Evolutionary conservation across 2,888 invertebrate genomes (phyloP), one percentile per base, ranked within the genome.

Genomic region (Bhutanitis thaidina): DNA sequence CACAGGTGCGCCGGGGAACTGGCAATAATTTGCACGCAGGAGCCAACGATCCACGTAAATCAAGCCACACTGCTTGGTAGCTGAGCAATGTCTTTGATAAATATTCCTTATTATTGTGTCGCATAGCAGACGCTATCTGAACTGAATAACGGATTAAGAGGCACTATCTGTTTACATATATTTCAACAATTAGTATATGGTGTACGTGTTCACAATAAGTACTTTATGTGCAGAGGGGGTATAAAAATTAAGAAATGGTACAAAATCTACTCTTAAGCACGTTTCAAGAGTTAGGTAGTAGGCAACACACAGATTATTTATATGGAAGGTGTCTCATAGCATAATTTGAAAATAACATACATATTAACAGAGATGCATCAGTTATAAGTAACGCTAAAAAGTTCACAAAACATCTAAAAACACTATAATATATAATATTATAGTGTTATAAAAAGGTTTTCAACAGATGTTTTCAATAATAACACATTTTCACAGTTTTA

Each of bases 71-170:
- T 37, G 60, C 58, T 61, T 45, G 46, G 59, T 60, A 69, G 65
- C 66, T 70, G 63, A 73, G 75, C 68, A 71, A 71, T 68, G 71
- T 68, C 68, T 79, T 78, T 82, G 78, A 82, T 79, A 83, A 79
- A 84, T 83, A 75, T 65, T 66, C 71, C 71, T 73, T 78, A 77
- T 79, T 79, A 82, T 78, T 75, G 67, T 71, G 69, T 70, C 67
- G 64, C 65, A 57, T 64, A 58, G 54, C 57, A 57, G 61, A 55
- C 61, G 60, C 60, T 49, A 30, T 55, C 41, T 52, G 53, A 52
- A 56, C 61, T 61, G 70, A 69, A 71, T 68, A 67, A 60, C 59
- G 39, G 34, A 47, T 47, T 47, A 47, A n/a, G n/a, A 34, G 32
- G 34, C 47, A 20, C 20, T 20, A 5, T 47, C 9, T 34, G 13